Base-by-base conservation (phyloP, 2,113 vertebrate genomes). In the Muscicapa adusta region DNA sequence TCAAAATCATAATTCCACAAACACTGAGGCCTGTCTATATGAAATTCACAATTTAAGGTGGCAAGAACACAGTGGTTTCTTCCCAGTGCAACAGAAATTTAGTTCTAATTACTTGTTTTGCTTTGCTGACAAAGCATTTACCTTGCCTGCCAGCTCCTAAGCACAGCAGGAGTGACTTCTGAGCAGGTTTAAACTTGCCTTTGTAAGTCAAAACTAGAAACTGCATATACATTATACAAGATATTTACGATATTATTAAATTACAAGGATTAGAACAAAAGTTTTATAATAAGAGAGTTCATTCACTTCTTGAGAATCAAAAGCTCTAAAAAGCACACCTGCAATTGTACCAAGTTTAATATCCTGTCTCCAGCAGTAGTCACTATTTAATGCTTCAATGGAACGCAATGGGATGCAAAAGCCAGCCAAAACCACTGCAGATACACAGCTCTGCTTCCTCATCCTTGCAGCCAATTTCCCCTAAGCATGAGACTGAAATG, bases 341-440 rank as follows among this genome's bases (percentile, higher is more conserved):
- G 33, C 0, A 1, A 81, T 6, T 48, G 36, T 31, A 78, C 47
- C 61, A 74, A 62, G 47, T 92, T 90, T 92, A 93, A 92, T 92
- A 95, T 86, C 83, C 80, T 95, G 76, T 93, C 86, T 89, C 65
- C 51, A 83, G 89, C 68, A 95, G 47, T 0, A 88, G 48, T 43
- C 58, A 57, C 72, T 77, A 93, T 88, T 92, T 92, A 90, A 95
- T 3, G 60, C 75, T 60, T 83, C 85, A 80, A 8, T 3, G 8
- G 76, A 93, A 92, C 56, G 94, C 83, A 93, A 68, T 15, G 65
- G 56, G 73, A 95, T 85, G 74, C 78, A 65, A 93, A 95, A 95
- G 74, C 68, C 61, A 89, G 76, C 58, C 48, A 86, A 81, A 70
- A 38, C 65, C 31, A 67, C 78, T 72, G 51, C 68, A 85, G 70